Base-by-base conservation (phyloP, 64 coral and sea anemone species). In the Orbicella faveolata region DNA sequence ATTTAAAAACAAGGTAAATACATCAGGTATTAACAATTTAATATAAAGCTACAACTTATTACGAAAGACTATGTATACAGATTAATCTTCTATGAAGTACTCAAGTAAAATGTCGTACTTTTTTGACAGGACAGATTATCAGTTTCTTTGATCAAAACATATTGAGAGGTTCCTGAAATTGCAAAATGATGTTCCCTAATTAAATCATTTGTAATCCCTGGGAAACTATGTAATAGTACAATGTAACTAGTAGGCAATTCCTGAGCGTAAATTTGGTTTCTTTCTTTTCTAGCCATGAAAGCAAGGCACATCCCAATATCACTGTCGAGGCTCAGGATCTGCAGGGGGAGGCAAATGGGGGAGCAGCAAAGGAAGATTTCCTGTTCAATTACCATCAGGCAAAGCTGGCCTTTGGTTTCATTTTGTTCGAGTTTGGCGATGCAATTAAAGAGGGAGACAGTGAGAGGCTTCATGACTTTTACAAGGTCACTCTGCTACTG, bases 401-500 rank as follows among this genome's bases (percentile, higher is more conserved):
- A 63, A 83, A 83, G 62, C 35, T 83, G 17, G n/a, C 62, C 2
- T 83, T 83, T 83, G 79, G 79, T 34, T 15, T 83, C 3, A 64
- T 66, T 2, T 63, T 83, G 25, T 83, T 83, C 30, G 79, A 83
- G 79, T 83, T 83, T 83, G 55, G 12, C 6, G 79, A 83, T 83
- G 79, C 79, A 0, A 83, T 83, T 37, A 83, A 83, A 41, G 79
- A 83, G 34, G 79, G 79, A 6, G 54, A 83, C 63, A n/a, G 79
- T 33, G 55, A 64, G 4, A 83, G 79, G 55, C 54, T 83, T 0
- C 55, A 63, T 83, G 55, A 83, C n/a, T 6, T 83, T 35, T 83
- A 83, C 55, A 83, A 34, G 17, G 0, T 83, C 34, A 55, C 5
- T 6, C 25, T 83, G 54, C 57, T 83, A 0, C 0, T 83, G n/a